These are phyloP conservation scores for Anolis sagrei DNA, from an alignment of 2,113 vertebrate species.

Conservation along the genomic window DNA sequence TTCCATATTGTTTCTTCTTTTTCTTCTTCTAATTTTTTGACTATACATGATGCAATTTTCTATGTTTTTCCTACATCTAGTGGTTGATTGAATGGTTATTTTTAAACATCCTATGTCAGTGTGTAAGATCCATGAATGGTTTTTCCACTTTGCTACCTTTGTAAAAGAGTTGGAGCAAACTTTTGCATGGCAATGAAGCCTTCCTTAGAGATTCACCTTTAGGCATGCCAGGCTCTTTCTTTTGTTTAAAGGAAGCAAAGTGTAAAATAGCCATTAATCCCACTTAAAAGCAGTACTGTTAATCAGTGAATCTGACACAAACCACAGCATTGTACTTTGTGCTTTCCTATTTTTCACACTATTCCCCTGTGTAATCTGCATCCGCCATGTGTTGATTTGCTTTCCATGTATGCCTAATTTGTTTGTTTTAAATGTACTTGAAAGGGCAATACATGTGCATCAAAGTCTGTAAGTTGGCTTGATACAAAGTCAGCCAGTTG, in stretches of 20 bases:
- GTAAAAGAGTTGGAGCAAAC: background rate
- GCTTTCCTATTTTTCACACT: conserved; percentile 49
- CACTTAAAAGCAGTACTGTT: background rate
- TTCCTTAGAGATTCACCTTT: conserved; percentile 38
- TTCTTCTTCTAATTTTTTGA: conserved; percentile 7
- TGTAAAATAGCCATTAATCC: background rate
- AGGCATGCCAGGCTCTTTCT: conserved; percentile 26
- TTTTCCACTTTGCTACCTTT: conserved; percentile 37
- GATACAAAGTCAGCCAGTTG: background rate
- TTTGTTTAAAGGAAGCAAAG: conserved; percentile 36
- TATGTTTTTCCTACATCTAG: conserved; percentile 1
- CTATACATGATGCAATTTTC: conserved; percentile 5
- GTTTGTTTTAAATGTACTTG: background rate
- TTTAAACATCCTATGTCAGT: conserved; percentile 1
- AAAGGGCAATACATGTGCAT: conserved; percentile 44
- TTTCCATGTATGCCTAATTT: conserved; percentile 19
- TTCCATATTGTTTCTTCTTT: background rate
- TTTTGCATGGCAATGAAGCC: conserved; percentile 10
- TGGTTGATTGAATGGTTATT: background rate
- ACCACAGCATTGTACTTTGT: conserved; percentile 15
- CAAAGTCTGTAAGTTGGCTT: background rate
- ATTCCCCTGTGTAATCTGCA: conserved; percentile 42
- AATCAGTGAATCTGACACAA: conserved; percentile 43
- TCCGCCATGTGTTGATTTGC: conserved; percentile 31
- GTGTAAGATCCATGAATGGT: conserved; percentile 34